A percentile compares a stretch with the other conserved stretches of the same genome.
phyloP scores from a whole-genome alignment of 1,140 invertebrate species.

The Batillaria attramentaria region DNA sequence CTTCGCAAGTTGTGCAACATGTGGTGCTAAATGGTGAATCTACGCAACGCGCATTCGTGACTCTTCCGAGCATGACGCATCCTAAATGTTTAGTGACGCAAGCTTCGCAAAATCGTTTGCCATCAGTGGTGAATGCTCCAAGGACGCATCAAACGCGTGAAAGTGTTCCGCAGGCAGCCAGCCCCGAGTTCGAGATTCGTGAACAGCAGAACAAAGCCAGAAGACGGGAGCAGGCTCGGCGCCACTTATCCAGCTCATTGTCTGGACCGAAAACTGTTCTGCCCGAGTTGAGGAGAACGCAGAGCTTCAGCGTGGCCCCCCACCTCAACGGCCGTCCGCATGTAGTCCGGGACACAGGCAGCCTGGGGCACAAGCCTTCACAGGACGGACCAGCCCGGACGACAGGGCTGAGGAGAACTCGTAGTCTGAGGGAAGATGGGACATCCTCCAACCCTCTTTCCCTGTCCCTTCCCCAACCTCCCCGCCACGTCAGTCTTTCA shows the following conservation, averaged over 20 bases:
- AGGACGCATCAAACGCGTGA: no score
- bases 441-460: slow-evolving; percentile 13
- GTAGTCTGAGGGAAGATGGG: neutral
- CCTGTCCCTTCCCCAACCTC: neutral
- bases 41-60: no score
- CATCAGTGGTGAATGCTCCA: no score
- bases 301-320: slow-evolving; percentile 13
- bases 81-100: no score
- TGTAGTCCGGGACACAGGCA: neutral
- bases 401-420: neutral
- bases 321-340: no score
- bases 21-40: no score
- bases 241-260: slow-evolving; percentile 19
- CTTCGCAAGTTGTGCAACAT: no score
- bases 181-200: neutral
- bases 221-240: neutral
- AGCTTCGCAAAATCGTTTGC: no score
- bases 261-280: slow-evolving; percentile 17
- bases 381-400: neutral
- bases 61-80: no score
- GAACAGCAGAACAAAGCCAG: slow-evolving; percentile 3
- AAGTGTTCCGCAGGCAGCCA: no score
- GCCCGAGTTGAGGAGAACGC: slow-evolving; percentile 13
- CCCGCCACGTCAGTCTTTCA: neutral
- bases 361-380: neutral